Percentiles rank a stretch among this genome's conserved stretches.
phyloP scores from a whole-genome alignment of 2,888 invertebrate species.

The Nymphalis polychloros region DNA sequence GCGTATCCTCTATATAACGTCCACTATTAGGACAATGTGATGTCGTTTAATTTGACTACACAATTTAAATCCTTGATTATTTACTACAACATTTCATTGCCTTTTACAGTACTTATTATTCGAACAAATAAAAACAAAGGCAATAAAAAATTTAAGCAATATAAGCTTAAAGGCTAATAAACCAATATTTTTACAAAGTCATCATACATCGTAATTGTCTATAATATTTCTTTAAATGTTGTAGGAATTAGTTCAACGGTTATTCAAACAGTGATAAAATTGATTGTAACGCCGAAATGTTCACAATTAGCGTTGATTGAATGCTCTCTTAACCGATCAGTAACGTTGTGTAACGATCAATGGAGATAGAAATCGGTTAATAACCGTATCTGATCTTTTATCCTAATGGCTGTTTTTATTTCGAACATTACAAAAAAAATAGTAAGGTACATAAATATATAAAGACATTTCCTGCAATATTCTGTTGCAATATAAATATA shows the following conservation, averaged over 20 bases:
- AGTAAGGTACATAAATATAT: not conserved
- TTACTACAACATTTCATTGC: too few species aligned
- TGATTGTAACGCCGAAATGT: conserved; percentile 59
- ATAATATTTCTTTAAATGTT: too few species aligned
- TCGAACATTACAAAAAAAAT: not conserved
- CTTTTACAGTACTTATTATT: too few species aligned
- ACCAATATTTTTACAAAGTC: too few species aligned
- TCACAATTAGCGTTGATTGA: conserved; percentile 52
- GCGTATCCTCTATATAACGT: too few species aligned
- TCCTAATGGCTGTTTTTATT: not conserved
- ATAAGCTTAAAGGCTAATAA: too few species aligned
- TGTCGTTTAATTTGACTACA: too few species aligned
- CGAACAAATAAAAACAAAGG: too few species aligned
- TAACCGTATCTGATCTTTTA: conserved; percentile 37
- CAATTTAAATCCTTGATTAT: too few species aligned
- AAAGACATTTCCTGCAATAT: not conserved
- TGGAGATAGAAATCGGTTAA: conserved; percentile 42
- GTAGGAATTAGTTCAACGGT: conserved; percentile 55
- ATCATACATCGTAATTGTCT: too few species aligned
- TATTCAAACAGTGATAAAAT: conserved; percentile 55
- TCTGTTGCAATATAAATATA: not conserved
- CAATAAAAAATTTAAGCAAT: too few species aligned
- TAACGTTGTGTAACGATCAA: conserved; percentile 55
- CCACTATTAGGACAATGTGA: too few species aligned
- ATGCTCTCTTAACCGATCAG: conserved; percentile 50